phyloP scores from a whole-genome alignment of 2,797 vertebrate species.

The Ispidina picta region DNA sequence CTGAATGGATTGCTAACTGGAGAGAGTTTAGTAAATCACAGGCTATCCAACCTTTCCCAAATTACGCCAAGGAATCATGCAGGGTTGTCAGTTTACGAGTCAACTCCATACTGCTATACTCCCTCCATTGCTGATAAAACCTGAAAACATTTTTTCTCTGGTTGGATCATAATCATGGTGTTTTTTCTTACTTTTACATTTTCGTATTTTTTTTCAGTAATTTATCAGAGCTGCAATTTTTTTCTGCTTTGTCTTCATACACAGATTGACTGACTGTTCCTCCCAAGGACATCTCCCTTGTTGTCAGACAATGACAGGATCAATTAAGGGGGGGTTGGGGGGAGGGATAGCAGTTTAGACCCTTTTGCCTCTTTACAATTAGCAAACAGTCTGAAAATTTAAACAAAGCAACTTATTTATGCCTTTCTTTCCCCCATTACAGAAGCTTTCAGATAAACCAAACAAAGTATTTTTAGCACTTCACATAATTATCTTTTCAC shows the following conservation, averaged over 20 bases:
- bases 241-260: conserved; percentile 20
- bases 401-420: conserved; percentile 44
- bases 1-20: not conserved
- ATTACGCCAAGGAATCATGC: conserved; percentile 18
- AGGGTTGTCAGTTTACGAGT: conserved; percentile 1
- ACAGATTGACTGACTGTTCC: not conserved
- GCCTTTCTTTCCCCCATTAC: not conserved
- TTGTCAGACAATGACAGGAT: conserved; percentile 34
- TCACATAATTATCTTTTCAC: not conserved
- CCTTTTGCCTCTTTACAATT: conserved; percentile 31
- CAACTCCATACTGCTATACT: not conserved
- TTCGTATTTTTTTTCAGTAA: conserved; percentile 36
- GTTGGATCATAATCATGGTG: not conserved
- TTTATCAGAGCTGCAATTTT: conserved; percentile 7
- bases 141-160: not conserved
- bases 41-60: conserved; percentile 20
- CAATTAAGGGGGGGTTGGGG: not conserved
- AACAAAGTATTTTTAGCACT: conserved; percentile 18
- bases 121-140: not conserved
- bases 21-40: conserved; percentile 47
- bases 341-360: not conserved
- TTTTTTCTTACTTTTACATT: not conserved
- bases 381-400: conserved; percentile 3
- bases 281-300: conserved; percentile 51
- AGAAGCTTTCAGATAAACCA: conserved; percentile 7